Evolutionary conservation across 1,140 invertebrate genomes (phyloP).

Genomic region (Babylonia areolata): DNA sequence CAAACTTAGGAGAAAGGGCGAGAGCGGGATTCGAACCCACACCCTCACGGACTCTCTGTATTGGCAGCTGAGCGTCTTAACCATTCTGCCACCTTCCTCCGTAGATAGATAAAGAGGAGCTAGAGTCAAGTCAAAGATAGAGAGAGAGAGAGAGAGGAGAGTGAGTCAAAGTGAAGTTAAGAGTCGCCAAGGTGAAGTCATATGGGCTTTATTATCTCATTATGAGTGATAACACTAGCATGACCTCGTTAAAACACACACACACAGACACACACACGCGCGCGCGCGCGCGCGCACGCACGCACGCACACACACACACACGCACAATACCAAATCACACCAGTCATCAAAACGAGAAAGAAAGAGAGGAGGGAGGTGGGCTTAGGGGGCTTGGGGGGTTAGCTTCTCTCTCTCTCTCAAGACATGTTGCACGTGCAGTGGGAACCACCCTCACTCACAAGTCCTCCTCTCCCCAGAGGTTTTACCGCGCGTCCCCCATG

Average conservation of each 20-base stretch:
- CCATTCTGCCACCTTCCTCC: no score
- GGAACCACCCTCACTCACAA: background rate
- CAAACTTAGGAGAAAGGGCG: no score
- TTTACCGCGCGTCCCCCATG: background rate
- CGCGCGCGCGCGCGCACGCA: no score
- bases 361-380: background rate
- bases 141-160: conserved; percentile 32
- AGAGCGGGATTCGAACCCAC: no score
- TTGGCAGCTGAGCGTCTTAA: no score
- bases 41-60: no score
- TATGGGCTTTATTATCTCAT: no score
- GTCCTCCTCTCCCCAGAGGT: background rate
- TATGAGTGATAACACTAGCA: no score
- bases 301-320: background rate
- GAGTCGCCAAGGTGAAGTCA: background rate
- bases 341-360: no score
- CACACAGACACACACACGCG: background rate
- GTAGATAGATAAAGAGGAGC: background rate
- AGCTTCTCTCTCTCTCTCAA: background rate
- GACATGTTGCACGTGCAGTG: background rate
- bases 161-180: conserved; percentile 8
- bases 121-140: background rate
- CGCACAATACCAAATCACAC: no score
- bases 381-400: no score
- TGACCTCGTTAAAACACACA: no score